phyloP scores from a whole-genome alignment of 1,140 invertebrate genomes.

The Drosophila dunni region DNA sequence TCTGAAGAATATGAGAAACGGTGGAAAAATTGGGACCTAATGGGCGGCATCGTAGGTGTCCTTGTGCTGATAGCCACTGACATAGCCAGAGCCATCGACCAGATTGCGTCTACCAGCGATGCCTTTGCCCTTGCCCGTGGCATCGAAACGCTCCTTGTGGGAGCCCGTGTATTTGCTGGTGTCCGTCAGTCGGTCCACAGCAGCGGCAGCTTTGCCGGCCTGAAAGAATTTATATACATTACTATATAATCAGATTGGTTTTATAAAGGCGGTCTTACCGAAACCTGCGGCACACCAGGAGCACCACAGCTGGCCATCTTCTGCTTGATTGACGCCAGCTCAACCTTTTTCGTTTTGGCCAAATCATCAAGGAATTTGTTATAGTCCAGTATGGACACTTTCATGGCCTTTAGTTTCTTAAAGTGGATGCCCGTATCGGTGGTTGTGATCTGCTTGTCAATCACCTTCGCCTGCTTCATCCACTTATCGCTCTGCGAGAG shows the following conservation, averaged over 20 bases:
- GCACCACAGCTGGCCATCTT: slow-evolving; percentile 91
- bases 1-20: slow-evolving; percentile 18
- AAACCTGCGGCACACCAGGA: slow-evolving; percentile 87
- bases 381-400: slow-evolving; percentile 90
- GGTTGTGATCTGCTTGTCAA: slow-evolving; percentile 95
- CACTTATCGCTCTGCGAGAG: slow-evolving; percentile 96
- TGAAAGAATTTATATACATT: slow-evolving; percentile 42
- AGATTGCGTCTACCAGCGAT: slow-evolving; percentile 93
- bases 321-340: slow-evolving; percentile 90
- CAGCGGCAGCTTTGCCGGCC: slow-evolving; percentile 89
- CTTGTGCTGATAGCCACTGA: slow-evolving; percentile 95
- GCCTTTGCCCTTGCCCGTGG: slow-evolving; percentile 94
- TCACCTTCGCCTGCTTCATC: slow-evolving; percentile 97
- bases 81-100: slow-evolving; percentile 92
- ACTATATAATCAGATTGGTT: background rate
- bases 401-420: slow-evolving; percentile 93
- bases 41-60: slow-evolving; percentile 89
- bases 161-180: slow-evolving; percentile 95
- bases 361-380: slow-evolving; percentile 93
- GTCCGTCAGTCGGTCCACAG: slow-evolving; percentile 95
- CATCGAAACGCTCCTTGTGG: slow-evolving; percentile 95
- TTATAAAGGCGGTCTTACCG: slow-evolving; percentile 75
- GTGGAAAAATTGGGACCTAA: slow-evolving; percentile 13
- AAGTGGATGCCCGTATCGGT: slow-evolving; percentile 95
- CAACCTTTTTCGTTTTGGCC: slow-evolving; percentile 91